A percentile compares a stretch with the other conserved stretches of the same genome.
Evolutionary conservation across 2,113 vertebrate species (phyloP).

Genomic region (Rhynchopsitta pachyrhyncha): DNA sequence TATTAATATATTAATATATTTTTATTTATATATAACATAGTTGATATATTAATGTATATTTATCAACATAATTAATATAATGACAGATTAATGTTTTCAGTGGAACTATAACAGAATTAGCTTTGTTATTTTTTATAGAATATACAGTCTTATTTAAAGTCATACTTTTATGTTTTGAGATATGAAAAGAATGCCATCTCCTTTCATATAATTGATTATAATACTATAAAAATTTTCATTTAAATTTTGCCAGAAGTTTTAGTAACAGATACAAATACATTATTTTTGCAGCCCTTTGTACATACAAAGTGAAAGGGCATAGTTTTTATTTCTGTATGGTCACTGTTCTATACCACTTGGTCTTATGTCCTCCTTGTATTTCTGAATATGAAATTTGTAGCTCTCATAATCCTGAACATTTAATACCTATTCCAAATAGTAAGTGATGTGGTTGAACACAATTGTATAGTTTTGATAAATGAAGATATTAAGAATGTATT

Average conservation of each 20-base stretch:
- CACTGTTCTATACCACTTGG: not conserved
- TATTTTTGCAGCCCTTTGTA: not conserved
- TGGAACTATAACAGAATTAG: slow-evolving; percentile 25
- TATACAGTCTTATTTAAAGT: not conserved
- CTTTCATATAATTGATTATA: not conserved
- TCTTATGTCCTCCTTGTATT: not conserved
- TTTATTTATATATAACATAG: too few species aligned
- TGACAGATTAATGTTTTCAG: slow-evolving; percentile 45
- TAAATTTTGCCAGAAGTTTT: not conserved
- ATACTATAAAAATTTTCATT: not conserved
- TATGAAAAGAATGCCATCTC: not conserved
- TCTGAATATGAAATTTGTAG: not conserved
- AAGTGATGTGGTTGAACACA: not conserved
- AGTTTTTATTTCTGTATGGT: not conserved
- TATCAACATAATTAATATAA: not conserved
- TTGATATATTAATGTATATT: too few species aligned
- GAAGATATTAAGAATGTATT: not conserved
- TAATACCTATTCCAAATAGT: not conserved
- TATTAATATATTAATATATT: not conserved
- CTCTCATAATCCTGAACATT: not conserved
- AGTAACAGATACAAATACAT: not conserved
- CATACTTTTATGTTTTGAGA: not conserved
- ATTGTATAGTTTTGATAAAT: not conserved
- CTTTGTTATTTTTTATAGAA: slow-evolving; percentile 28
- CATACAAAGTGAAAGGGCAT: not conserved